Conservation (phyloP, 30 jellyfish, hydroid and myxozoan genomes). For the Rhopilema esculentum region DNA sequence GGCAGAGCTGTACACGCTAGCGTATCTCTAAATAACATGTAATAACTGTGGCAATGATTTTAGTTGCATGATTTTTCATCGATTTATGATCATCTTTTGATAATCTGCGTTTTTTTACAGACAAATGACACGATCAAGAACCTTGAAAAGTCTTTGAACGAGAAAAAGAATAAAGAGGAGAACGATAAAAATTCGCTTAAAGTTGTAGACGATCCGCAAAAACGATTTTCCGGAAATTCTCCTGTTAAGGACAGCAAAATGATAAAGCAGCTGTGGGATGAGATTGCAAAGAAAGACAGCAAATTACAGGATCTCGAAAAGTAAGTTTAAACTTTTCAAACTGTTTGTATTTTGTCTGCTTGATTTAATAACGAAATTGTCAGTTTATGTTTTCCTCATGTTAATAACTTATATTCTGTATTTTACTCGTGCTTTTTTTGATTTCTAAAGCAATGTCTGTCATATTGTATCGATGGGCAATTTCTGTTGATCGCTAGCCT, state of each 20-base stretch:
- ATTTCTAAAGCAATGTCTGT: too few species aligned
- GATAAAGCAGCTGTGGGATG: slow-evolving; percentile 84
- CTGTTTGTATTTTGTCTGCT: background rate
- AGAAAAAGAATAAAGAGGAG: slow-evolving; percentile 52
- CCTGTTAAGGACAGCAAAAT: slow-evolving; percentile 74
- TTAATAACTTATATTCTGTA: too few species aligned
- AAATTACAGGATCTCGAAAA: slow-evolving; percentile 81
- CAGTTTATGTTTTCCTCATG: too few species aligned
- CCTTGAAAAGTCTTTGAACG: slow-evolving; percentile 56
- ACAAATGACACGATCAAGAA: slow-evolving; percentile 38
- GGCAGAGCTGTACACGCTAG: too few species aligned
- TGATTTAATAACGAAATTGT: too few species aligned
- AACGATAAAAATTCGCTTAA: slow-evolving; percentile 30
- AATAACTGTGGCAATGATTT: too few species aligned
- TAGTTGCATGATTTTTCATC: background rate
- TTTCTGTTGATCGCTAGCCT: too few species aligned
- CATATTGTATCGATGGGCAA: too few species aligned
- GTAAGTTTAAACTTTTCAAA: slow-evolving; percentile 39
- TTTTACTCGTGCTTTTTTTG: too few species aligned
- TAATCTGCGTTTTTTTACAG: too few species aligned
- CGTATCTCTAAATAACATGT: too few species aligned
- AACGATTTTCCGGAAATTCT: slow-evolving; percentile 49
- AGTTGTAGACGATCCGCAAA: slow-evolving; percentile 41
- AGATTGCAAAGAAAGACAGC: slow-evolving; percentile 77
- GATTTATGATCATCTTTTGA: too few species aligned